A percentile compares a stretch with the other conserved stretches of the same genome.
Conservation (phyloP, 2,113 vertebrate species). For the Alligator sinensis region DNA sequence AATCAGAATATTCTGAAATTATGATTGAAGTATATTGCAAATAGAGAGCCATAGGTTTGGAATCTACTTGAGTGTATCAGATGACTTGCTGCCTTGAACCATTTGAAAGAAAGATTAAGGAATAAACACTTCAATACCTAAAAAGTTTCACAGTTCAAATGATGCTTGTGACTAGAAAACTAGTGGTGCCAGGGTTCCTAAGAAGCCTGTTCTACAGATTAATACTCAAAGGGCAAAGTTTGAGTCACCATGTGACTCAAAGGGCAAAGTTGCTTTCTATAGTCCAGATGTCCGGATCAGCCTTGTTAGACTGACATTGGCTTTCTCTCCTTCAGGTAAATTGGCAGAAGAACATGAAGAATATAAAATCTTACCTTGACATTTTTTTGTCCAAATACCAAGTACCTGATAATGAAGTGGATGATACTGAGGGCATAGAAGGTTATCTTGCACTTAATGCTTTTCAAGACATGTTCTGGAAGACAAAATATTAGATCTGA, state of each 20-base stretch:
- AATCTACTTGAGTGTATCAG: neutral
- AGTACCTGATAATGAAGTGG: neutral
- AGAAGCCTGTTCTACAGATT: neutral
- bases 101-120: neutral
- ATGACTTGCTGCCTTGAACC: neutral
- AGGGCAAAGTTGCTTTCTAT: neutral
- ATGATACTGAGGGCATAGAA: rapidly evolving
- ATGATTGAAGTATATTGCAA: neutral
- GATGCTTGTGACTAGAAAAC: neutral
- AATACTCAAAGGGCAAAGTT: neutral
- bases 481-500: neutral
- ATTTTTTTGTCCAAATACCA: neutral
- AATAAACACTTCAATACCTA: neutral
- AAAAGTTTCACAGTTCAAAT: neutral
- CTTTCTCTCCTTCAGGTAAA: neutral
- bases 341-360: neutral
- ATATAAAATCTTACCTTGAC: neutral
- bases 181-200: neutral
- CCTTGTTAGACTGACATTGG: neutral
- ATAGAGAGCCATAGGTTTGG: neutral
- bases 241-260: neutral
- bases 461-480: neutral
- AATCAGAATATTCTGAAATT: neutral
- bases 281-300: neutral
- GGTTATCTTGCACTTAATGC: neutral